Evolutionary conservation across 2,113 vertebrate genomes (phyloP), one percentile per base, ranked within the genome.

Genomic region (Salvelinus sp.): DNA sequence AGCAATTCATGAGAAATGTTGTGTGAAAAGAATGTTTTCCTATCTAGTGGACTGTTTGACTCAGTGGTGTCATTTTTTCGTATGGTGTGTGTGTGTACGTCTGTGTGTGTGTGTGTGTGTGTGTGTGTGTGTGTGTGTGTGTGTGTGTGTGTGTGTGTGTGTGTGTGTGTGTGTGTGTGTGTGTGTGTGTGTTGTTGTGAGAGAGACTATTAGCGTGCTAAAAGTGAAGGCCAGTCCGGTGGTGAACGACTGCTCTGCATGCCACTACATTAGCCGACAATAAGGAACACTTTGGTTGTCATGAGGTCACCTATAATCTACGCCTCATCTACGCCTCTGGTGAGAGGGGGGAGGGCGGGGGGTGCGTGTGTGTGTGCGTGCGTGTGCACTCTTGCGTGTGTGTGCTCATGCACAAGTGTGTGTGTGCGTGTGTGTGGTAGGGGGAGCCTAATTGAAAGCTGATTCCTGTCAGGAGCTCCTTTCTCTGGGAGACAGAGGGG

Each of bases 401-500:
- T 23, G 76, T 69, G 50, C 72, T 70, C 54, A 65, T 68, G 65
- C 16, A 2, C 6, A 27, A 6, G 12, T 47, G 73, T 74, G 73
- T 67, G 18, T 57, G 60, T 81, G 72, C 74, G 74, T 65, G 12
- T 54, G 14, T 67, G 13, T 38, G 75, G 88, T 87, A 86, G 81
- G 79, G 89, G 84, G 85, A 82, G 88, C 88, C 89, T 90, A 91
- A 91, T 92, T 93, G 94, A 95, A 94, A 94, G 92, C 89, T 85
- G 91, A 94, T 92, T 93, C 94, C 92, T 91, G 88, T 92, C 92
- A 92, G 91, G 81, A 91, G 90, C 83, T 90, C 89, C 90, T 93
- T 93, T 93, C 92, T 91, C 85, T 78, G 75, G 0, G 47, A 92
- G 90, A 95, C 92, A 93, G 87, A 88, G 68, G 83, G 83, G 84